Evolutionary conservation across 1,140 invertebrate species (phyloP), one percentile per base, ranked within the genome.

Genomic region (Stegodyphus mimosarum): DNA sequence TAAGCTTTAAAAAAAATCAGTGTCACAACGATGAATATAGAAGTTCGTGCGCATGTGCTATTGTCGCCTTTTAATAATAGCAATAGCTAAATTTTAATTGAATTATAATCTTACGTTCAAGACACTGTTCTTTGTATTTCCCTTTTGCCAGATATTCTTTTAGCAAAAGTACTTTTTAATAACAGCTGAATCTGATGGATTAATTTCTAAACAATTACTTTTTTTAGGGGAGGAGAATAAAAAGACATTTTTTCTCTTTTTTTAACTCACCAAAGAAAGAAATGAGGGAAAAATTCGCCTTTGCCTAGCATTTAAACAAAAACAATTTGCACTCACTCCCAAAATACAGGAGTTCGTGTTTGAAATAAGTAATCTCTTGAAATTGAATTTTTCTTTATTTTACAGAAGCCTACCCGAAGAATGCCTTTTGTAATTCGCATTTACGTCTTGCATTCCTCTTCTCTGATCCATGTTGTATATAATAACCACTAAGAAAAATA

Each of bases 181-280:
- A 84, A 67, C 81, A 84, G 72, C 81, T 84, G 81, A 75, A 84
- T 60, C 73, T 84, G 81, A 84, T 84, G 55, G 71, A 84, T 75
- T 84, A 75, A 84, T 84, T 83, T 83, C 75, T 18, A 81, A 73
- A 73, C 70, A 81, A 81, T 70, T 71, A 81, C 79, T 69, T 69
- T 64, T 53, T 48, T 15, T 48, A 33, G 33, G 33, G 33, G 33
- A 3, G 33, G 3, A 33, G 33, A 51, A 63, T 69, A 78, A 78
- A 67, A 67, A 69, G 48, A 18, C 15, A 18, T 69, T 78, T 78
- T 77, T 77, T 60, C 6, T 33, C 53, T 13, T 50, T 69, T 66
- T n/a, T 76, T 48, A 13, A 52, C 50, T 15, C n/a, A 52, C 33
- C 55, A 60, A 66, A 11, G 13, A 77, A 77, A 77, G 50, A n/a